Base-by-base conservation (phyloP, 2,113 vertebrate species). In the Polyodon spathula region DNA sequence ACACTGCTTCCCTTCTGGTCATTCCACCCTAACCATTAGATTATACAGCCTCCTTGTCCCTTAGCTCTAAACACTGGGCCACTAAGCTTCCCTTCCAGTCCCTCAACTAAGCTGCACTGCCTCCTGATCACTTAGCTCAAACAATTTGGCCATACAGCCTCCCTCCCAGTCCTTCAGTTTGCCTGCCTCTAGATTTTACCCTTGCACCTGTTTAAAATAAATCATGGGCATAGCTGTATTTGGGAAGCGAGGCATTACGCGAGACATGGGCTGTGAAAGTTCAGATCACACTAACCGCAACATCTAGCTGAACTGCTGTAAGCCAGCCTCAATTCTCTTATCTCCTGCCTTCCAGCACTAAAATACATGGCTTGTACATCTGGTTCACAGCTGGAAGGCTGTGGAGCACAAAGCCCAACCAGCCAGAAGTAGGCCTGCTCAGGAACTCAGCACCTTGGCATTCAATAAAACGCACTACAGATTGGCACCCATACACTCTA, bases 181-280 rank as follows among this genome's bases (percentile, higher is more conserved):
- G 57, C 4, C 57, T 27, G 27, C 14, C 46, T 53, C 53, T 51
- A 39, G 71, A 53, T 10, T 2, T 6, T 8, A 27, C 15, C 37
- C 40, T 14, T 52, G 78, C 87, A 89, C 87, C 87, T 89, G 87
- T 75, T 78, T 77, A 78, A 83, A 78, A 89, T 89, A 87, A 88
- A 89, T 87, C 87, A 86, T 71, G 54, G 41, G 73, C 71, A 65
- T 71, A 78, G 79, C 85, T 80, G 78, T 78, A 78, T 83, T 82
- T 82, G 83, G 84, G 83, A 84, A 88, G 85, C 83, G 77, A 88
- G 81, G 82, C 83, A 84, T 86, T 86, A 85, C 82, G 80, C 78
- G 77, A 84, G 86, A 85, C 85, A 83, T 58, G 65, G 72, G 60
- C 80, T 81, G 85, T 81, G 84, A 84, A 78, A 86, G 81, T 88